These are phyloP conservation scores for Biston betularia DNA, from an alignment of 2,888 invertebrate species.

Conservation along the genomic window DNA sequence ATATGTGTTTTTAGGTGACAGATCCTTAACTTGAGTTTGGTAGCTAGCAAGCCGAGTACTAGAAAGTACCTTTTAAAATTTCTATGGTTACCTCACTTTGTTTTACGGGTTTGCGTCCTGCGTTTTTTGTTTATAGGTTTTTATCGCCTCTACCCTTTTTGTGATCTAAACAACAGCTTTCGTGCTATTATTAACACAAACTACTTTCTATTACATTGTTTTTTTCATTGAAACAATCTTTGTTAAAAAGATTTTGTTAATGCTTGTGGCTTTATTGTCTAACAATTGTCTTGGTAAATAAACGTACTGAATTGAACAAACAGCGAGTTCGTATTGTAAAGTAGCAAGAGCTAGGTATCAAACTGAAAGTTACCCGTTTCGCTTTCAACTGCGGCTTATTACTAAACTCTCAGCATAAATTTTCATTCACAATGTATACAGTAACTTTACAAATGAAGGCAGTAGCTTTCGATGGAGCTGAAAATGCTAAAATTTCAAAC, in stretches of 20 bases:
- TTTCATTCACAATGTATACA: slow-evolving; percentile 56
- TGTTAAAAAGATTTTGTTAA: background rate
- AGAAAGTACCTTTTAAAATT: too few relatives aligned
- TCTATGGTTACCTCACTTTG: too few relatives aligned
- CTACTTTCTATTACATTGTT: too few relatives aligned
- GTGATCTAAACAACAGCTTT: too few relatives aligned
- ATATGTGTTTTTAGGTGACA: too few relatives aligned
- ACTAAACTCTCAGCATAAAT: slow-evolving; percentile 55
- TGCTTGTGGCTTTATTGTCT: slow-evolving; percentile 12
- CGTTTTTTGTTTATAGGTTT: too few relatives aligned
- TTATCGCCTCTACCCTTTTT: too few relatives aligned
- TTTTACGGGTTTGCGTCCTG: too few relatives aligned
- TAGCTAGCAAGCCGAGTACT: too few relatives aligned
- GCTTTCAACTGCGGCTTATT: slow-evolving; percentile 55
- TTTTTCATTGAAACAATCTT: too few relatives aligned
- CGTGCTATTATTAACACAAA: too few relatives aligned
- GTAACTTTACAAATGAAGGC: slow-evolving; percentile 42
- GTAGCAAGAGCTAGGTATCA: slow-evolving; percentile 35
- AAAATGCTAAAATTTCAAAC: slow-evolving; percentile 33
- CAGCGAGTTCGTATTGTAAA: slow-evolving; percentile 36
- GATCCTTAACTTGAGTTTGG: too few relatives aligned
- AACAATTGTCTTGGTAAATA: slow-evolving; percentile 28
- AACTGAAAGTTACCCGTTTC: slow-evolving; percentile 41
- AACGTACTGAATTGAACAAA: slow-evolving; percentile 15
- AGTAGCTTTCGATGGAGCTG: slow-evolving; percentile 38